Base-by-base conservation (phyloP, 2,797 vertebrate species). In the Pseudochirops corinnae region DNA sequence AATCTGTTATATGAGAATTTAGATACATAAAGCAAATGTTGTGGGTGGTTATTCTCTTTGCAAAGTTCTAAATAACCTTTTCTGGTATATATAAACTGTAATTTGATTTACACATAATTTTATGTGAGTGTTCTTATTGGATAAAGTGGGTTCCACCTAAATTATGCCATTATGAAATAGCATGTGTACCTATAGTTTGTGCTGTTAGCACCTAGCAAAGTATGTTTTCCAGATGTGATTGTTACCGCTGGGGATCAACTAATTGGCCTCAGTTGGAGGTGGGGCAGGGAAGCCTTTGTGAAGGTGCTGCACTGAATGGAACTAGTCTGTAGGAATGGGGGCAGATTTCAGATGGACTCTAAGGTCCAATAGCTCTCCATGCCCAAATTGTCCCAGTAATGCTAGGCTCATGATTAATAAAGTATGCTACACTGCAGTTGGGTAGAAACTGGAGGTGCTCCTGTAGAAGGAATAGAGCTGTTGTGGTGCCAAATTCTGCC, bases 11-110 rank as follows among this genome's bases (percentile, higher is more conserved):
- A 33, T 94, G 62, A 91, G 94, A 95, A 58, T 93, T 95, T 46
- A 50, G 87, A 95, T 55, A 90, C 92, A 7, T 53, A 91, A 94
- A 92, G 93, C 28, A 95, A 92, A 96, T 90, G 50, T 5, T 29
- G 52, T 96, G 94, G 90, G 93, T 91, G 92, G 91, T 92, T 97
- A 92, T 94, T 92, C 95, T 21, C 53, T 92, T 95, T 90, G 31
- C 92, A 94, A 97, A 95, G 82, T 82, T 92, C 52, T 55, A 93
- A 97, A 94, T 92, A 56, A 0, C 29, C 95, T 95, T 97, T 92
- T 33, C 56, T 24, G n/a, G 18, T 46, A 82, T 82, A 46, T 24
- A 46, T 82, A 24, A 82, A 82, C 10, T 82, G 6, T n/a, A 33
- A 67, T 67, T 82, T 82, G n/a, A 46, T 82, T 46, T 82, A 24